Conservation (phyloP, 2,797 vertebrate species). For the Eutrigla gurnardus region DNA sequence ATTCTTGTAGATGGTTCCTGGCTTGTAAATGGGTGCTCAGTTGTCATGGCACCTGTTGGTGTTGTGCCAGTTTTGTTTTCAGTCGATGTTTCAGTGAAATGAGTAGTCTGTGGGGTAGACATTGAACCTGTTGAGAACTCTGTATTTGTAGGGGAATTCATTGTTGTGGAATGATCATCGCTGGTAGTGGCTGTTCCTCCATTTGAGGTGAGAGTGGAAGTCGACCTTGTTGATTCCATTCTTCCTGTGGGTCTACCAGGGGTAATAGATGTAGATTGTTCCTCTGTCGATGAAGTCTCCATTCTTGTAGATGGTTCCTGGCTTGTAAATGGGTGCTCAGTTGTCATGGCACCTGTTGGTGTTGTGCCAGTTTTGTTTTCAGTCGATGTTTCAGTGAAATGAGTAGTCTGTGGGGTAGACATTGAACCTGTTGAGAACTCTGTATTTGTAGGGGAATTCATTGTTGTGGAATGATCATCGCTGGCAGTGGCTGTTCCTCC, state of each 20-base stretch:
- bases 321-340: not conserved
- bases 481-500: not conserved
- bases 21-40: rapidly evolving
- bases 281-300: not conserved
- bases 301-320: not conserved
- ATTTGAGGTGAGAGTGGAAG: not conserved
- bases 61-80: not conserved
- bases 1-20: not conserved
- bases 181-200: not conserved
- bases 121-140: not conserved
- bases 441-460: not conserved
- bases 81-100: not conserved
- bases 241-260: not conserved
- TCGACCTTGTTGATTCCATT: not conserved
- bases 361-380: not conserved
- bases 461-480: not conserved
- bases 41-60: not conserved
- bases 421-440: rapidly evolving
- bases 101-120: not conserved
- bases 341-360: not conserved
- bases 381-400: not conserved
- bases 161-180: not conserved
- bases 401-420: rapidly evolving
- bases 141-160: not conserved
- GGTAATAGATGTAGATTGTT: not conserved